Evolutionary conservation across 2,888 invertebrate species (phyloP), one percentile per base, ranked within the genome.

Genomic region (Himalopsyche japonica): DNA sequence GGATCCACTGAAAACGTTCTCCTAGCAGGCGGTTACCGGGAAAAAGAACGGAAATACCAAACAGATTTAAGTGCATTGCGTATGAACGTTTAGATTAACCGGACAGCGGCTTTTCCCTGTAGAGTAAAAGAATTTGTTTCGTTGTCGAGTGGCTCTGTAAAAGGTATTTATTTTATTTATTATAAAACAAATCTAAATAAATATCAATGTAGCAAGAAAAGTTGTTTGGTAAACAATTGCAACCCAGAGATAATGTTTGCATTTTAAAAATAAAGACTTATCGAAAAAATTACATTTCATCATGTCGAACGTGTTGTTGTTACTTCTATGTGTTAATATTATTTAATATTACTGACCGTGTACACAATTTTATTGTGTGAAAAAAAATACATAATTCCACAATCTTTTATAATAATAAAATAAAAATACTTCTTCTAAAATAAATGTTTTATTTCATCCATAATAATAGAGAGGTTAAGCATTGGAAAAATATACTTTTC

Each of bases 1-100:
- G 98, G 97, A 93, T 97, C 97, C 95, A 98, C 97, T 95, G 95
- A 95, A 96, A 98, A 98, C 93, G 97, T 98, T 94, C 96, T 97
- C 96, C 98, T 98, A 82, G 81, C 78, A 77, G 78, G 77, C 64
- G 18, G 82, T 70, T 37, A 80, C 84, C 82, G 82, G 76, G 81
- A 84, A 84, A 79, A 82, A 84, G 43, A 43, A 43, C 15, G 43
- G 15, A 82, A 84, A 30, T 34, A 77, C 37, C 34, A 77, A 32
- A 77, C 77, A 77, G 77, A 24, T 20, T 37, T 77, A 37, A 77
- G 77, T 77, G 77, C 37, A 34, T 34, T 37, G 77, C 77, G 77
- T 34, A 37, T 27, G 12, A 27, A 24, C 15, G 30, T 24, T 15
- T 70, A 8, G 70, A 70, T 20, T 1, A 24, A 6, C 70, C 70